Conservation (phyloP, 2,888 invertebrate genomes). For the Melanostoma mellinum region DNA sequence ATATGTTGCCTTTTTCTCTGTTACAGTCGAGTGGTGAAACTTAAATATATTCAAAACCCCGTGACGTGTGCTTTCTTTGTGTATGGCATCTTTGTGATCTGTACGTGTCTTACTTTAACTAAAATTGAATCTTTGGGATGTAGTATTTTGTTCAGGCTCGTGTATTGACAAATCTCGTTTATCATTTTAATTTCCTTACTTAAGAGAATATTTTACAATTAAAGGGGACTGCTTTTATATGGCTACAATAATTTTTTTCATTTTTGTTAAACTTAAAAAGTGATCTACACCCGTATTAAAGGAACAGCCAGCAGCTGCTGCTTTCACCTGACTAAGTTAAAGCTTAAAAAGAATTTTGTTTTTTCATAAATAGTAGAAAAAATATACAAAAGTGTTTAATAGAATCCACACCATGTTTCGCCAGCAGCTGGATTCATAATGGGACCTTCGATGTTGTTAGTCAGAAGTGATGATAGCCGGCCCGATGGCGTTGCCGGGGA, state of each 20-base stretch:
- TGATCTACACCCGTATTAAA: slow-evolving; percentile 57
- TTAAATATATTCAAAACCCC: not conserved
- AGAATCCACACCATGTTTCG: slow-evolving; percentile 80
- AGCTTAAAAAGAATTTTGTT: slow-evolving; percentile 46
- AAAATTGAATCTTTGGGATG: slow-evolving; percentile 62
- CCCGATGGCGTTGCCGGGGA: slow-evolving; percentile 55
- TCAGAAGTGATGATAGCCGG: slow-evolving; percentile 68
- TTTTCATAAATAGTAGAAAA: slow-evolving; percentile 39
- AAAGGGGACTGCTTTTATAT: not conserved
- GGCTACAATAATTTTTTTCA: not conserved
- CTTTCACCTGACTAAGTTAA: slow-evolving; percentile 43
- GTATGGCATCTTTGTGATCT: slow-evolving; percentile 32
- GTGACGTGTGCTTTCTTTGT: slow-evolving; percentile 16
- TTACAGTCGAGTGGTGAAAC: too few species aligned
- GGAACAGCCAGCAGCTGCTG: slow-evolving; percentile 35
- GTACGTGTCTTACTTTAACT: slow-evolving; percentile 40
- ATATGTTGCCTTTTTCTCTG: too few species aligned
- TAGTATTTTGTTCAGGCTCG: slow-evolving; percentile 31
- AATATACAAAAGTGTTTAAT: slow-evolving; percentile 70
- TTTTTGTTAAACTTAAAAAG: slow-evolving; percentile 14
- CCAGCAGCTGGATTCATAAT: slow-evolving; percentile 79
- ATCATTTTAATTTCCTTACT: slow-evolving; percentile 37
- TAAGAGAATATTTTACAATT: slow-evolving; percentile 39
- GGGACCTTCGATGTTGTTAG: slow-evolving; percentile 37
- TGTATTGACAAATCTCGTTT: slow-evolving; percentile 6